phyloP scores from a whole-genome alignment of 2,797 vertebrate species.

The Sparus aurata region DNA sequence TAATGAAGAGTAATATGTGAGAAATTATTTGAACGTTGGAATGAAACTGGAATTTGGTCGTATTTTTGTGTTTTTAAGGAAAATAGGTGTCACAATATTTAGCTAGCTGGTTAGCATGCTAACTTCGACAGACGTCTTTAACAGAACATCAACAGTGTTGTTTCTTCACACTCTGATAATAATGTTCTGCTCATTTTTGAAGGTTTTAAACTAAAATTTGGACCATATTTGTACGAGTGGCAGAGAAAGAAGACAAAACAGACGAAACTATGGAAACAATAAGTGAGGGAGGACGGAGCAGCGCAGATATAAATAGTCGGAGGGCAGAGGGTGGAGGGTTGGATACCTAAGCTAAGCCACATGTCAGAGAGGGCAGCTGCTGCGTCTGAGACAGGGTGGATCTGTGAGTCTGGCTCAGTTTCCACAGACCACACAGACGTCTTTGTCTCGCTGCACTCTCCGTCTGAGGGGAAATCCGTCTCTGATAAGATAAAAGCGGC shows the following conservation, averaged over 20 bases:
- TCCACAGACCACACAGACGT: conserved; percentile 9
- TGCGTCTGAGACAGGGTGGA: conserved; percentile 40
- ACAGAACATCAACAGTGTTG: too few species aligned
- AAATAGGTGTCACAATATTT: too few species aligned
- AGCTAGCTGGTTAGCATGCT: too few species aligned
- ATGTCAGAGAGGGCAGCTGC: conserved; percentile 54
- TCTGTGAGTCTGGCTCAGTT: conserved; percentile 15
- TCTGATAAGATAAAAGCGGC: neutral
- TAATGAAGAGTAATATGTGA: too few species aligned
- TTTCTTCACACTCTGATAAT: too few species aligned
- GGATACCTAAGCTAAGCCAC: conserved; percentile 49
- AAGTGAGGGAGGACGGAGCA: conserved; percentile 14
- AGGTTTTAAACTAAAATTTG: too few species aligned
- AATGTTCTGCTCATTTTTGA: too few species aligned
- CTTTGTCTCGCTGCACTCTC: neutral
- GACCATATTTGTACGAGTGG: too few species aligned
- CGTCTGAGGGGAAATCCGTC: neutral
- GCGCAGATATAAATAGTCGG: conserved; percentile 42
- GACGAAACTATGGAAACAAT: conserved; percentile 12
- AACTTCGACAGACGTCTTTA: too few species aligned
- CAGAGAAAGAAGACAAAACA: neutral
- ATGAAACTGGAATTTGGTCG: too few species aligned
- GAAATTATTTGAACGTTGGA: too few species aligned
- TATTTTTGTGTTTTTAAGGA: too few species aligned
- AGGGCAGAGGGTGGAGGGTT: conserved; percentile 47